Evolutionary conservation across 2,888 invertebrate species (phyloP), one percentile per base, ranked within the genome.

Genomic region (Drosophila rellima): DNA sequence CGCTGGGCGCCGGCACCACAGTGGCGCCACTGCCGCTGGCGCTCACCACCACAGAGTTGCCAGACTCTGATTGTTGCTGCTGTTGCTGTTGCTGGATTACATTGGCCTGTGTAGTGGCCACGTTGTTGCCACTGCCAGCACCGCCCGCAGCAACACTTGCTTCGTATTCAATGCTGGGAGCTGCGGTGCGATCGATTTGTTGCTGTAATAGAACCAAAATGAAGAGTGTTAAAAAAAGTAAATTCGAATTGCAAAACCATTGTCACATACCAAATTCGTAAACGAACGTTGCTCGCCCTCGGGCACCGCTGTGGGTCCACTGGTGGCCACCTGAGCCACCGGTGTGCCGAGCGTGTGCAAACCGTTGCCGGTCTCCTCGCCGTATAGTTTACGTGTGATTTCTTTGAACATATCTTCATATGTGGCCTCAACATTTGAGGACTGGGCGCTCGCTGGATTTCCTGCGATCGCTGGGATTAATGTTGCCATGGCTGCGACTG

Each of bases 341-440:
- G 92, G 93, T 77, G 93, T 92, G 61, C 92, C 92, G 80, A 92
- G 89, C 66, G 93, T 92, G 77, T 93, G 93, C 79, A 93, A 91
- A 82, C 93, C 92, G 92, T 93, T 93, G 75, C 92, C 93, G 90
- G 93, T 92, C 93, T 97, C 97, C 93, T 97, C 97, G 75, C 97
- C 97, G 93, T 97, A 97, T 81, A 97, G 94, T 93, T 97, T 97
- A 92, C 97, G 95, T 74, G 97, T 97, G 91, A 97, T 97, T 94
- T 97, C 97, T 93, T 97, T 97, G 72, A 94, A 93, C 94, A 94
- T 92, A 93, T 94, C 92, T 93, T 93, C 93, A 90, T 93, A 93
- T 77, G 92, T 91, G 81, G 92, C 92, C 92, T 92, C 93, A 90
- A 92, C 92, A 92, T 92, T 92, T 90, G 92, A 91, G 90, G 92